These are phyloP conservation scores for Mesorhabditis belari DNA, from an alignment of 2,888 invertebrate genomes.

Conservation along the genomic window DNA sequence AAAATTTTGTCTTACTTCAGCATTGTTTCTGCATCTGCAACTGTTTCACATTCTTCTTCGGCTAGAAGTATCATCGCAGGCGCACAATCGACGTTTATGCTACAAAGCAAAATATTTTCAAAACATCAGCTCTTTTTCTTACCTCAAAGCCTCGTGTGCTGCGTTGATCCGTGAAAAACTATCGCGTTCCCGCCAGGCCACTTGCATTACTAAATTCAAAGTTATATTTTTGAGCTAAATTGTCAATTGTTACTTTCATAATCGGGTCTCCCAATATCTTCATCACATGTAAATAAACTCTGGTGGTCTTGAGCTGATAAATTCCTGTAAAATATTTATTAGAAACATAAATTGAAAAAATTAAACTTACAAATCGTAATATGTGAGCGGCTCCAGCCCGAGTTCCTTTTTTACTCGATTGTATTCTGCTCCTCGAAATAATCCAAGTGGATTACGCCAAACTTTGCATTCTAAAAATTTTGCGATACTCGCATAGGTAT, in stretches of 20 bases:
- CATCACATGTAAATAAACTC: conserved; percentile 86
- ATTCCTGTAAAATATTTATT: too few species aligned
- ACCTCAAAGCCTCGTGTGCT: conserved; percentile 79
- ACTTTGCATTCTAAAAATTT: conserved; percentile 75
- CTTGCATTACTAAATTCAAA: conserved; percentile 58
- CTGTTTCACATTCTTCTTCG: conserved; percentile 90
- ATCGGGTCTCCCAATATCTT: conserved; percentile 76
- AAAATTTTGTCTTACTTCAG: conserved; percentile 20
- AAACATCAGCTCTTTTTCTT: too few species aligned
- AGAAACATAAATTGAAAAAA: too few species aligned
- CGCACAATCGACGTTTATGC: conserved; percentile 65
- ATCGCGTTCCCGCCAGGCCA: conserved; percentile 90
- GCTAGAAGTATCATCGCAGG: conserved; percentile 88
- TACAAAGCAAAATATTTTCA: too few species aligned
- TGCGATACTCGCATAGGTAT: not conserved
- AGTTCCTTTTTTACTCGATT: conserved; percentile 74
- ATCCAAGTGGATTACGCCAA: conserved; percentile 89
- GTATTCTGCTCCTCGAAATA: conserved; percentile 92
- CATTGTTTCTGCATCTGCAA: conserved; percentile 63
- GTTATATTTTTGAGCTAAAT: not conserved
- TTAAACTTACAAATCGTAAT: too few species aligned
- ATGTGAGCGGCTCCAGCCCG: conserved; percentile 87
- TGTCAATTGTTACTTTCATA: conserved; percentile 68
- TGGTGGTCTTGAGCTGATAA: conserved; percentile 97
- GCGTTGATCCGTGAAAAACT: conserved; percentile 80